Evolutionary conservation across 2,113 vertebrate species (phyloP).

Genomic region (Etia nguti): DNA sequence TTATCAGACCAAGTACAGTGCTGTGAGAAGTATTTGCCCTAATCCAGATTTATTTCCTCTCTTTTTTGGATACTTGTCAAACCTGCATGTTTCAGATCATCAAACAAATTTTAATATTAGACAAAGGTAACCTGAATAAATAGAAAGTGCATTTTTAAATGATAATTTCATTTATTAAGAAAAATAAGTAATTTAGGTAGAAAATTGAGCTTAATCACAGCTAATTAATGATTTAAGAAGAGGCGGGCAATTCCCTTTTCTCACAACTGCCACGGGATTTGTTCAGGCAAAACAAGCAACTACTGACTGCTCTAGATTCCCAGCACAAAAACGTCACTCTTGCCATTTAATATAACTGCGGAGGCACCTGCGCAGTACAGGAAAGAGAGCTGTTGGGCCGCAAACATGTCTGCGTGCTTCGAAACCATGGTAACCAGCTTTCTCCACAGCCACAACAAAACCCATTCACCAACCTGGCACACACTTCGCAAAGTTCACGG

Average conservation of each 20-base stretch:
- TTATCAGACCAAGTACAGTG: not conserved
- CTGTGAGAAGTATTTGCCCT: not conserved
- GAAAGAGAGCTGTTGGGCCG: not conserved
- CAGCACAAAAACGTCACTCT: not conserved
- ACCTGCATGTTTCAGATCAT: not conserved
- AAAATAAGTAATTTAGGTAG: not conserved
- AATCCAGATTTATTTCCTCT: not conserved
- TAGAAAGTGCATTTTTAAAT: not conserved
- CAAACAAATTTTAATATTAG: not conserved
- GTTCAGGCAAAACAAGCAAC: not conserved
- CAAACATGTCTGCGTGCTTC: not conserved
- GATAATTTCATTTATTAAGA: not conserved
- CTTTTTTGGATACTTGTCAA: not conserved
- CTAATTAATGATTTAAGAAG: not conserved
- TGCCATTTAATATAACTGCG: not conserved
- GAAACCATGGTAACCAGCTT: conserved; percentile 57
- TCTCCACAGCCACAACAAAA: not conserved
- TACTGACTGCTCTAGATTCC: not conserved
- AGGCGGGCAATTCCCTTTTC: not conserved
- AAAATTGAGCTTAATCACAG: not conserved
- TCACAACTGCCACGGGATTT: not conserved
- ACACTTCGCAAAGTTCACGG: conserved; percentile 67
- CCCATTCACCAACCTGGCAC: conserved; percentile 77
- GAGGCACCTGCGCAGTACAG: not conserved
- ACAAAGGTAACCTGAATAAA: not conserved